A percentile compares a stretch with the other conserved stretches of the same genome.
These are phyloP conservation scores for Idaea straminata DNA, from an alignment of 2,888 invertebrate species.

Conservation along the genomic window DNA sequence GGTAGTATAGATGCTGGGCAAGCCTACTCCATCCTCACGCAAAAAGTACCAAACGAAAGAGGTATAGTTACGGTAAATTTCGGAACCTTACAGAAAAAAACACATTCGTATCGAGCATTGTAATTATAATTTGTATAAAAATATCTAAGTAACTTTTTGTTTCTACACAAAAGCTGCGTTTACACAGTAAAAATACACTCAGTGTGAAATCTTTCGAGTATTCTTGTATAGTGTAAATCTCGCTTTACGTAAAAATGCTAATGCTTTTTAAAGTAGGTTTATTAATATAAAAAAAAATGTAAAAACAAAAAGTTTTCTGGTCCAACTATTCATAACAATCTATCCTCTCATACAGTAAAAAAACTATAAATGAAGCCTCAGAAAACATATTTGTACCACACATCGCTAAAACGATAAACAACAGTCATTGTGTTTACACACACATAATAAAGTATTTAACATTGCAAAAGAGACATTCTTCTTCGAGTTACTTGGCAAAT, in stretches of 20 bases:
- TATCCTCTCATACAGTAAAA: background rate
- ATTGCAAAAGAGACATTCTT: background rate
- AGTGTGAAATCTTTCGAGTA: too few relatives aligned
- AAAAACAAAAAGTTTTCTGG: background rate
- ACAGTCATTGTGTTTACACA: background rate
- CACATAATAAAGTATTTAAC: background rate
- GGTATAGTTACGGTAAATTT: background rate
- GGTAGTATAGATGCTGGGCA: too few relatives aligned
- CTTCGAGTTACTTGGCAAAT: background rate
- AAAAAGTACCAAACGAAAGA: too few relatives aligned
- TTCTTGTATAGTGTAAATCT: too few relatives aligned
- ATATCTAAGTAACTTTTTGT: conserved; percentile 9
- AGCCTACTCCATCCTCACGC: too few relatives aligned
- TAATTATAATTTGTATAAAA: conserved; percentile 51
- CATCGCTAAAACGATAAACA: background rate
- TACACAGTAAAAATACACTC: too few relatives aligned
- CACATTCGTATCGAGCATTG: conserved; percentile 51
- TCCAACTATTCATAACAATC: background rate
- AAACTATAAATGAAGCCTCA: background rate
- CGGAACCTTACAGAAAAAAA: conserved; percentile 19
- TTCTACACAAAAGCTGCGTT: background rate
- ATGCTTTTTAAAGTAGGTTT: too few relatives aligned
- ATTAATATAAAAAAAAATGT: too few relatives aligned
- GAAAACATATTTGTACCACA: background rate
- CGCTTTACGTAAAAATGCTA: too few relatives aligned